Conservation (phyloP, 1,140 invertebrate genomes). For the Drosophila nikananu region DNA sequence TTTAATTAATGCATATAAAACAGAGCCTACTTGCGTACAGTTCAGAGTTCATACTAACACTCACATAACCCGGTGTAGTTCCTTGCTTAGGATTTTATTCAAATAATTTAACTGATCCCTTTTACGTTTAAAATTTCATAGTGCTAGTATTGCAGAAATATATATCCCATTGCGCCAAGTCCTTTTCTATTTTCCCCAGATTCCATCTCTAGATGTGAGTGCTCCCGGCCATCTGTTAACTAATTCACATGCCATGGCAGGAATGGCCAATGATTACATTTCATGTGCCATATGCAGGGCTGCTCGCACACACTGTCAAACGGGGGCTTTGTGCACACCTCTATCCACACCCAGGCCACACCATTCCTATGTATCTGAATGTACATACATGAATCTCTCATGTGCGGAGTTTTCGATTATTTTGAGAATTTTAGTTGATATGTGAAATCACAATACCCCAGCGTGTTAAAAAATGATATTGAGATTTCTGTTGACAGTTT, state of each 20-base stretch:
- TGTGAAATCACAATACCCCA: slow-evolving; percentile 55
- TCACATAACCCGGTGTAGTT: background rate
- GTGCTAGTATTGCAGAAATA: background rate
- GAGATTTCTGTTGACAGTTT: slow-evolving; percentile 55
- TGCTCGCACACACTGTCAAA: slow-evolving; percentile 3
- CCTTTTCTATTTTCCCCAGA: background rate
- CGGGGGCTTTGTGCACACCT: background rate
- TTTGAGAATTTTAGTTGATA: slow-evolving; percentile 44
- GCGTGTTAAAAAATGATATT: slow-evolving; percentile 44
- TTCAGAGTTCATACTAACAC: too few species aligned
- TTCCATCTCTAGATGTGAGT: slow-evolving; percentile 26
- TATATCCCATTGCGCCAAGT: background rate
- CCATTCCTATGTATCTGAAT: background rate
- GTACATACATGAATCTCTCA: slow-evolving; percentile 19
- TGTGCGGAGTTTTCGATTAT: slow-evolving; percentile 34
- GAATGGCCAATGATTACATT: slow-evolving; percentile 55
- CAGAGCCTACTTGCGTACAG: background rate
- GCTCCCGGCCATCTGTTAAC: slow-evolving; percentile 51
- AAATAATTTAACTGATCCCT: background rate
- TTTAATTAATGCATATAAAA: background rate
- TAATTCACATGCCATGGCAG: slow-evolving; percentile 50
- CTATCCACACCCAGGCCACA: background rate
- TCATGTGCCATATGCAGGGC: slow-evolving; percentile 44
- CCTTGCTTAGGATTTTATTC: background rate
- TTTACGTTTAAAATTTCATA: background rate